A percentile compares a stretch with the other conserved stretches of the same genome.
phyloP scores from a whole-genome alignment of 1,140 invertebrate genomes.

The Brachionus manjavacas region DNA sequence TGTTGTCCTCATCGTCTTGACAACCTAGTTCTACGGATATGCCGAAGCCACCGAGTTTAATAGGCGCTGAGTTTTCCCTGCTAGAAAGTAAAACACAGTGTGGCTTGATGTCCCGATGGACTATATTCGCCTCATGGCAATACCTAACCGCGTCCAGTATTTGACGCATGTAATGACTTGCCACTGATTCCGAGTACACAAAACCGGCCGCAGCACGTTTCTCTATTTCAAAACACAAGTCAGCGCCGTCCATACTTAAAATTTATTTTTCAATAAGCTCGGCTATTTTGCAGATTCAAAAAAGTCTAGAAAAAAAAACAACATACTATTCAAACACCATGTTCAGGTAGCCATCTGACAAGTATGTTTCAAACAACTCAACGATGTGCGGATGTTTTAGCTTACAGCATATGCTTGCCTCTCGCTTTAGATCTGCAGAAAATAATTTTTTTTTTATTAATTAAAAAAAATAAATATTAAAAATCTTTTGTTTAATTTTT shows the following conservation, averaged over 20 bases:
- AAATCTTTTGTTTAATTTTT: too few species aligned
- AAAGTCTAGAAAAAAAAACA: too few species aligned
- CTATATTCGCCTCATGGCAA: slow-evolving; percentile 93
- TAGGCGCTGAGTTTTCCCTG: slow-evolving; percentile 92
- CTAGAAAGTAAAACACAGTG: slow-evolving; percentile 87
- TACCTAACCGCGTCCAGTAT: slow-evolving; percentile 86
- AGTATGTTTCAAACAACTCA: slow-evolving; percentile 93
- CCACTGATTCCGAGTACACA: slow-evolving; percentile 96
- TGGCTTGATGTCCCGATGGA: slow-evolving; percentile 89
- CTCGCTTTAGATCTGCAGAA: slow-evolving; percentile 76
- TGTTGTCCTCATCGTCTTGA: slow-evolving; percentile 20
- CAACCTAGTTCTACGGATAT: slow-evolving; percentile 76
- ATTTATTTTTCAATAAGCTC: background rate
- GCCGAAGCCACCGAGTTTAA: slow-evolving; percentile 95
- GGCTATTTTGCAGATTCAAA: background rate
- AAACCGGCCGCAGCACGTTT: slow-evolving; percentile 87
- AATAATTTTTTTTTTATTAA: too few species aligned
- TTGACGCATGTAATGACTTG: slow-evolving; percentile 95
- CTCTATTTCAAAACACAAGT: slow-evolving; percentile 96
- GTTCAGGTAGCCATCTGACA: slow-evolving; percentile 94
- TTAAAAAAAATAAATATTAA: too few species aligned
- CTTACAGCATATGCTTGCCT: slow-evolving; percentile 97
- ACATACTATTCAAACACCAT: slow-evolving; percentile 97
- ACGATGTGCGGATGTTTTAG: slow-evolving; percentile 97
- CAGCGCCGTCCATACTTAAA: slow-evolving; percentile 88